Conservation (phyloP, 1,140 invertebrate genomes). For the Drosophila kurseongensis region DNA sequence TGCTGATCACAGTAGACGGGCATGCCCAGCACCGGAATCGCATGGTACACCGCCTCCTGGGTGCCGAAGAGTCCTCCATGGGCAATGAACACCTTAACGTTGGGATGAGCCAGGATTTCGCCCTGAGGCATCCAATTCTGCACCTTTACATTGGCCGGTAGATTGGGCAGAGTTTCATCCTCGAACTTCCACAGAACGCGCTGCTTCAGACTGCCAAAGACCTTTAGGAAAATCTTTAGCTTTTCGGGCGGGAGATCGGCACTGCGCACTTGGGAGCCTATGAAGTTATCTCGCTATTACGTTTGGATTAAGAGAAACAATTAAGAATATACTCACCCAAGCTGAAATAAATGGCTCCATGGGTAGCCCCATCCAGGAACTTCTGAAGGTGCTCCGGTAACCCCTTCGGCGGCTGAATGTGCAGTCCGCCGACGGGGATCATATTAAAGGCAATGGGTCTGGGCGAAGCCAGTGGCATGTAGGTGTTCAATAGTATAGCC, state of each 20-base stretch:
- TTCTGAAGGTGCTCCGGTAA: constrained; percentile 75
- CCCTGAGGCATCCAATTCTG: constrained; percentile 88
- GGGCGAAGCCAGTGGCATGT: constrained; percentile 84
- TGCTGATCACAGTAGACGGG: constrained; percentile 87
- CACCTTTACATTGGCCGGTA: constrained; percentile 86
- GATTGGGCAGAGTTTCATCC: constrained; percentile 84
- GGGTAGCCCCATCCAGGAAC: constrained; percentile 83
- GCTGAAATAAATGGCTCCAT: constrained; percentile 86
- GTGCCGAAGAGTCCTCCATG: constrained; percentile 87
- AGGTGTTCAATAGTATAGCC: constrained; percentile 85
- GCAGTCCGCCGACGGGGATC: constrained; percentile 85
- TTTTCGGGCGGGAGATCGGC: constrained; percentile 84
- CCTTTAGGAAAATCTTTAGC: constrained; percentile 85
- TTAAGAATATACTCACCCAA: constrained; percentile 1
- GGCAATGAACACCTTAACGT: constrained; percentile 87
- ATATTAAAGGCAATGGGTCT: constrained; percentile 85
- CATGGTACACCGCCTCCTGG: constrained; percentile 87
- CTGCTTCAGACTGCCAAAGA: constrained; percentile 86
- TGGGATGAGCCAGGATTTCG: constrained; percentile 87
- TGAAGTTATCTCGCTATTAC: not conserved
- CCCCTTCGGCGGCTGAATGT: constrained; percentile 80
- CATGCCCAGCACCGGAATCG: constrained; percentile 87
- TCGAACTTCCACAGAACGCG: constrained; percentile 88
- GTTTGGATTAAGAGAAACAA: no score
- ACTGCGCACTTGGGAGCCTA: constrained; percentile 73